A percentile compares a stretch with the other conserved stretches of the same genome.
Conservation (phyloP, 1,140 invertebrate genomes). For the Pogonomyrmex barbatus region DNA sequence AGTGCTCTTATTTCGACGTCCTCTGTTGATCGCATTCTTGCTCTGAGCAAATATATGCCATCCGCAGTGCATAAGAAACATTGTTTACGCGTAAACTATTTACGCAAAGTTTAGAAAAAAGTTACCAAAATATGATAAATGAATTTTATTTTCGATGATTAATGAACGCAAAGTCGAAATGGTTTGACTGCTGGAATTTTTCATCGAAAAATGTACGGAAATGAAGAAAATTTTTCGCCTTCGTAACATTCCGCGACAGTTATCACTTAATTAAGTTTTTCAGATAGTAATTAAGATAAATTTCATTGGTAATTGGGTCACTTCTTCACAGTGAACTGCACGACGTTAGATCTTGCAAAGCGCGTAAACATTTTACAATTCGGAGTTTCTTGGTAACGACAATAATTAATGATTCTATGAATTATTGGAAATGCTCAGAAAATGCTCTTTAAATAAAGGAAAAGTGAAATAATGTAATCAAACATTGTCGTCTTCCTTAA, state of each 20-base stretch:
- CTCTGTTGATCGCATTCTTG: conserved; percentile 47
- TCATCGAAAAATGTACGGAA: background rate
- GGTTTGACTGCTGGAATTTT: background rate
- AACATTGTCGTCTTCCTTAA: background rate
- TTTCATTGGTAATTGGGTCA: conserved; percentile 55
- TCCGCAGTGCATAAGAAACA: background rate
- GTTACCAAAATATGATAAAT: background rate
- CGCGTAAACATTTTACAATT: conserved; percentile 51
- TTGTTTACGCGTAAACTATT: conserved; percentile 20
- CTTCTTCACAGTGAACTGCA: conserved; percentile 1
- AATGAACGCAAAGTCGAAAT: background rate
- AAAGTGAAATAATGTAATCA: conserved; percentile 20
- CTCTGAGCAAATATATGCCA: background rate
- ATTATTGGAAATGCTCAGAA: conserved; percentile 15
- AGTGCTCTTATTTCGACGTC: conserved; percentile 56
- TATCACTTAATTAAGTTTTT: conserved; percentile 63
- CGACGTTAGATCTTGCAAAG: background rate
- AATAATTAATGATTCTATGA: conserved; percentile 42
- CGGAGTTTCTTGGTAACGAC: conserved; percentile 21
- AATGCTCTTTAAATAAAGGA: conserved; percentile 19
- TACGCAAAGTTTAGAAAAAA: background rate
- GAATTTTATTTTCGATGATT: conserved; percentile 24
- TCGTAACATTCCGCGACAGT: conserved; percentile 25
- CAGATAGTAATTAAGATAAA: conserved; percentile 57
- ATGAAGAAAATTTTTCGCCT: conserved; percentile 19